Base-by-base conservation (phyloP, 2,888 invertebrate species). In the Conomelus anceps region DNA sequence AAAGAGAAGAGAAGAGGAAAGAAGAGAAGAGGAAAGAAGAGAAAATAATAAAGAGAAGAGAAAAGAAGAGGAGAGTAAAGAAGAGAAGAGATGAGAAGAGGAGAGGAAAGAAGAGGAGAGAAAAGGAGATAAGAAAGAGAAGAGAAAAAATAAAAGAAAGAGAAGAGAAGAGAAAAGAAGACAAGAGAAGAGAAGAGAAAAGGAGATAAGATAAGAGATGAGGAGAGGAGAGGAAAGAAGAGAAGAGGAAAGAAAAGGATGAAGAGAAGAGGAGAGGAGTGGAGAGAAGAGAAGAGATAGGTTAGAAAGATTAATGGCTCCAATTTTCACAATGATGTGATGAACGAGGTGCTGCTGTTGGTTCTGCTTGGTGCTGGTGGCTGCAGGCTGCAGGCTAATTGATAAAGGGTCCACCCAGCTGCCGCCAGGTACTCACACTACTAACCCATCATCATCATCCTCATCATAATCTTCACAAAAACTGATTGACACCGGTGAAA, bases 391-490 rank as follows among this genome's bases (percentile, higher is more conserved):
- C 20, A 63, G 63, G 63, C 63, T 63, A 63, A 63, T 63, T 63
- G 63, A 63, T 63, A 63, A n/a, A 63, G 63, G 63, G 63, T 63
- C 63, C n/a, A n/a, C 11, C 7, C 63, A n/a, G 63, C 20, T n/a
- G 63, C 63, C n/a, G 20, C n/a, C 13, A 9, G 3, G 17, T 6
- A 89, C 89, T 90, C 91, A 91, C 88, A 88, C 88, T 86, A 86
- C 34, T 86, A 88, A 86, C 86, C 29, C 24, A 86, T 90, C 34
- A 85, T n/a, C n/a, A n/a, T n/a, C n/a, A n/a, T n/a, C n/a, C n/a
- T n/a, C n/a, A n/a, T n/a, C n/a, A n/a, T n/a, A n/a, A n/a, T n/a
- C n/a, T n/a, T n/a, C n/a, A n/a, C n/a, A n/a, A n/a, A n/a, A n/a
- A n/a, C n/a, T n/a, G n/a, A n/a, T n/a, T n/a, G n/a, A n/a, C n/a